Percentiles rank a stretch among this genome's conserved stretches.
phyloP scores from a whole-genome alignment of 2,113 vertebrate genomes.

The Pterocles burchelli region DNA sequence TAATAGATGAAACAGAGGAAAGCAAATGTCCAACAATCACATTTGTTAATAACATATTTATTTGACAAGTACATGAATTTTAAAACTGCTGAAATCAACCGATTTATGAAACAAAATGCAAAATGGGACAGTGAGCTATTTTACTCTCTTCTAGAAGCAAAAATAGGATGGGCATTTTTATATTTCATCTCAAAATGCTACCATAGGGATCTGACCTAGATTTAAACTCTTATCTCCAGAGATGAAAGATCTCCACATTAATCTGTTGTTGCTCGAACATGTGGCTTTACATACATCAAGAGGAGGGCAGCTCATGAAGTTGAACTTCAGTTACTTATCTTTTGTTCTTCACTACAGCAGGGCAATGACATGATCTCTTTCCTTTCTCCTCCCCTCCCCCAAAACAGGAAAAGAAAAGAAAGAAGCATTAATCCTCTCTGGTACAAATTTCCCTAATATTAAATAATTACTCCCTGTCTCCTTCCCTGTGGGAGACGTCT shows the following conservation, averaged over 20 bases:
- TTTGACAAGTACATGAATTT: not conserved
- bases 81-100: not conserved
- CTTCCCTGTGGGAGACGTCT: slow-evolving; percentile 57
- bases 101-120: not conserved
- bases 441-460: slow-evolving; percentile 82
- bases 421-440: slow-evolving; percentile 67
- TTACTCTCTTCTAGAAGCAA: not conserved
- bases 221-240: slow-evolving; percentile 62
- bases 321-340: slow-evolving; percentile 64
- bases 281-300: slow-evolving; percentile 54
- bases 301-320: slow-evolving; percentile 52
- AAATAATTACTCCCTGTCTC: slow-evolving; percentile 76
- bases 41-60: not conserved
- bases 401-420: slow-evolving; percentile 35
- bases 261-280: slow-evolving; percentile 46
- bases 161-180: not conserved
- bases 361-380: slow-evolving; percentile 51
- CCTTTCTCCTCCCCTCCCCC: not conserved
- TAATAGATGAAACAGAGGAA: not conserved
- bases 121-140: not conserved
- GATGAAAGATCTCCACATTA: slow-evolving; percentile 47
- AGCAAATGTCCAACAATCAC: not conserved
- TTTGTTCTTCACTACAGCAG: slow-evolving; percentile 62
- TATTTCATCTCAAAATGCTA: not conserved
- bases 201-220: slow-evolving; percentile 47